Base-by-base conservation (phyloP, 2,888 invertebrate species). In the Druceiella hillmani region DNA sequence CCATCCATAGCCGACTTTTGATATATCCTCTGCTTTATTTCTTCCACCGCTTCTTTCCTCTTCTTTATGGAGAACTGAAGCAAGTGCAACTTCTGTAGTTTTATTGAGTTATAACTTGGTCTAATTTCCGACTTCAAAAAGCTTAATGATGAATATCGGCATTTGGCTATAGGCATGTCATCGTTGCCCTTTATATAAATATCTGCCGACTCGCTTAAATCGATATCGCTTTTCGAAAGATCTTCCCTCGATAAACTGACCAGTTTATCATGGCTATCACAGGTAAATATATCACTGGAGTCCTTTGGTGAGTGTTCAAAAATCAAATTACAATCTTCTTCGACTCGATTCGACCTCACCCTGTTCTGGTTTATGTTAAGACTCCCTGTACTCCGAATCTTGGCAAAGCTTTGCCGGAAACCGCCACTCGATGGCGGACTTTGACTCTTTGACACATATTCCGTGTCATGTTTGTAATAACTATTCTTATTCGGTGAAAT, bases 11-110 rank as follows among this genome's bases (percentile, higher is more conserved):
- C 67, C 1, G 69, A 70, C 42, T 66, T 71, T 37, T 64, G 61
- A 33, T 67, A 68, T 25, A 72, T 72, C 16, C 61, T 58, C 44
- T 68, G 67, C 36, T 71, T 71, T 13, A 71, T 64, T 14, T 69
- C 72, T 36, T 75, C 67, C 0, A 78, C 79, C 4, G 83, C 80
- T 14, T 79, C 74, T 26, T 75, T 73, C 36, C 76, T 74, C 51
- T 83, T 83, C 55, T 81, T 81, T 40, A 85, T 79, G 3, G 79
- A 75, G 46, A 86, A 79, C 66, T 87, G 86, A 10, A 82, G 59
- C 25, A 77, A 69, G 55, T 85, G 85, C 17, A 86, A 53, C 50
- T 75, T 78, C 37, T 81, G 75, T n/a, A 90, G 59, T 46, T 83
- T 83, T 2, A 74, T 74, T 4, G 86, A 74, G 27, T 78, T 79